These are phyloP conservation scores for Coreius guichenoti DNA, from an alignment of 2,797 vertebrate genomes.

Conservation along the genomic window DNA sequence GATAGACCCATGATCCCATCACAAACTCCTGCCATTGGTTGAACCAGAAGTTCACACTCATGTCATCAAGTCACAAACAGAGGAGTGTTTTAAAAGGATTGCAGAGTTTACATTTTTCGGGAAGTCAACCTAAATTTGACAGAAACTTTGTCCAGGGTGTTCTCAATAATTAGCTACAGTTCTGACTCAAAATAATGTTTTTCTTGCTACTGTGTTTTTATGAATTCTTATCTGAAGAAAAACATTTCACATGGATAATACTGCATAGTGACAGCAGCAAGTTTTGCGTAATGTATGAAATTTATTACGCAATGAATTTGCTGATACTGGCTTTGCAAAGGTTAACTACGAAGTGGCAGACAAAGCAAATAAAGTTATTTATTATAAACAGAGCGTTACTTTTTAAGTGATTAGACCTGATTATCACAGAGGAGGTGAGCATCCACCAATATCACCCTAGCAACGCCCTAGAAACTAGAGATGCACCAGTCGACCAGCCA, in stretches of 20 bases:
- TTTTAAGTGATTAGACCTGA: no score
- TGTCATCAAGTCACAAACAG: background rate
- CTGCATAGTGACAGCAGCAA: background rate
- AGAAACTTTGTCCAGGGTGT: background rate
- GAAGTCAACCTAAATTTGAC: background rate
- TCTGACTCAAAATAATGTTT: background rate
- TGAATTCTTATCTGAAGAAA: background rate
- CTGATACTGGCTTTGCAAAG: background rate
- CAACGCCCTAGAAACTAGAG: background rate
- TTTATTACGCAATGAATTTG: background rate
- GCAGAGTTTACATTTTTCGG: background rate
- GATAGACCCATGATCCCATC: background rate
- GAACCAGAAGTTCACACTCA: background rate
- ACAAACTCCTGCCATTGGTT: background rate
- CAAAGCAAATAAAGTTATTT: no score
- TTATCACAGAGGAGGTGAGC: no score
- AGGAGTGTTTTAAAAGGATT: background rate
- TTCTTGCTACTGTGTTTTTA: slow-evolving; percentile 1
- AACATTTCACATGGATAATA: background rate
- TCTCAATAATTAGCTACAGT: background rate
- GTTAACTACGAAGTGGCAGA: background rate
- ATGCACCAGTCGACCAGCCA: background rate
- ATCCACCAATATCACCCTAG: no score
- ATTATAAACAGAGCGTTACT: no score
- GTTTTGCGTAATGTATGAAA: background rate